Evolutionary conservation across 2,797 vertebrate species (phyloP).

Genomic region (Falco naumanni): DNA sequence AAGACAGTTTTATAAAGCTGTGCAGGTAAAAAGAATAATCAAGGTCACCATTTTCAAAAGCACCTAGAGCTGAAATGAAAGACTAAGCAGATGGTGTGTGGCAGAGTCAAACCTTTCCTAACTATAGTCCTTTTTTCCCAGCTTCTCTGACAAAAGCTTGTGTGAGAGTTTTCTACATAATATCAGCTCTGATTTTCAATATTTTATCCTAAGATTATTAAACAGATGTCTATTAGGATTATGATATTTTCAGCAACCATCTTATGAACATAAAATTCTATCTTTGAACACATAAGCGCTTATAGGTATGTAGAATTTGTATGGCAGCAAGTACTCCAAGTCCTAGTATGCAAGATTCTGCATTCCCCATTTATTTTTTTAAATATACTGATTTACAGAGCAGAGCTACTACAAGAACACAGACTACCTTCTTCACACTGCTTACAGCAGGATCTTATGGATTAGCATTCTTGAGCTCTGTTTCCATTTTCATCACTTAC

Average conservation of each 20-base stretch:
- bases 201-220: background rate
- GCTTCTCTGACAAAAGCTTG: background rate
- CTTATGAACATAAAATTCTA: background rate
- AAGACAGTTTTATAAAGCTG: conserved; percentile 30
- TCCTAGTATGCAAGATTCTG: background rate
- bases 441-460: background rate
- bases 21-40: conserved; percentile 4
- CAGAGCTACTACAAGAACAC: background rate
- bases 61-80: conserved; percentile 21
- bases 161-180: background rate
- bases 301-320: background rate
- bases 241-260: background rate
- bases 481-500: background rate
- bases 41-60: conserved; percentile 36
- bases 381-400: background rate
- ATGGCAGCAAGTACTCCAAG: background rate
- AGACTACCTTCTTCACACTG: background rate
- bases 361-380: background rate
- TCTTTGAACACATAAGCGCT: background rate
- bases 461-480: background rate
- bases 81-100: conserved; percentile 7
- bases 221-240: background rate
- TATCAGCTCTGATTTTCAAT: background rate
- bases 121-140: background rate
- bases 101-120: background rate